phyloP scores from a whole-genome alignment of 1,140 invertebrate species.

The Zophobas atratus region DNA sequence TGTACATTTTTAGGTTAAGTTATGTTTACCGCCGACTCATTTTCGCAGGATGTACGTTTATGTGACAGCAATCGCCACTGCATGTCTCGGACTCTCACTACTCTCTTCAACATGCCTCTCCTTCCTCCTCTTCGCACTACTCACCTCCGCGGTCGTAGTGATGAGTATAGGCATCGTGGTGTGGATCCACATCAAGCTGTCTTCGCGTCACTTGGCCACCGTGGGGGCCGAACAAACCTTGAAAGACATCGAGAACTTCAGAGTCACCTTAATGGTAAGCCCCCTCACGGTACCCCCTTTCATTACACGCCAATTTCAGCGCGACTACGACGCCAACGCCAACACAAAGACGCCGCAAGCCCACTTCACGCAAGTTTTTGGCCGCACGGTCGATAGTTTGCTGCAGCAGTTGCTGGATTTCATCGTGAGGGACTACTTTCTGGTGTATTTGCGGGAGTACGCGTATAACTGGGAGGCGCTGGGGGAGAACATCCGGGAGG shows the following conservation, averaged over 20 bases:
- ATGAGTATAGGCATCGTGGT: slow-evolving; percentile 68
- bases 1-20: not conserved
- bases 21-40: not conserved
- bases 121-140: slow-evolving; percentile 49
- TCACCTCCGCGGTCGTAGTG: slow-evolving; percentile 66
- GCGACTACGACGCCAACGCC: slow-evolving; percentile 61
- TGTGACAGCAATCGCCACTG: slow-evolving; percentile 1
- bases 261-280: slow-evolving; percentile 70
- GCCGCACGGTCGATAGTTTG: slow-evolving; percentile 85
- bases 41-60: slow-evolving; percentile 28
- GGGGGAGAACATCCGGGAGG: slow-evolving; percentile 72
- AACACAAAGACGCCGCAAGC: slow-evolving; percentile 52
- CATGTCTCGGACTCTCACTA: slow-evolving; percentile 22
- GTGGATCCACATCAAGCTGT: slow-evolving; percentile 70
- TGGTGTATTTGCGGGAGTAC: slow-evolving; percentile 81
- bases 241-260: slow-evolving; percentile 70
- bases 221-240: slow-evolving; percentile 67
- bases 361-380: slow-evolving; percentile 81
- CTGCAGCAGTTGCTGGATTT: slow-evolving; percentile 88
- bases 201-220: slow-evolving; percentile 71
- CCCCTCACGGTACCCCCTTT: not conserved
- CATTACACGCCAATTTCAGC: slow-evolving; percentile 55
- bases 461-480: slow-evolving; percentile 72
- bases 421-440: slow-evolving; percentile 84
- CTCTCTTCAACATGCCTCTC: slow-evolving; percentile 55